phyloP scores from a whole-genome alignment of 2,797 vertebrate genomes.

The Amphiprion clarkii region DNA sequence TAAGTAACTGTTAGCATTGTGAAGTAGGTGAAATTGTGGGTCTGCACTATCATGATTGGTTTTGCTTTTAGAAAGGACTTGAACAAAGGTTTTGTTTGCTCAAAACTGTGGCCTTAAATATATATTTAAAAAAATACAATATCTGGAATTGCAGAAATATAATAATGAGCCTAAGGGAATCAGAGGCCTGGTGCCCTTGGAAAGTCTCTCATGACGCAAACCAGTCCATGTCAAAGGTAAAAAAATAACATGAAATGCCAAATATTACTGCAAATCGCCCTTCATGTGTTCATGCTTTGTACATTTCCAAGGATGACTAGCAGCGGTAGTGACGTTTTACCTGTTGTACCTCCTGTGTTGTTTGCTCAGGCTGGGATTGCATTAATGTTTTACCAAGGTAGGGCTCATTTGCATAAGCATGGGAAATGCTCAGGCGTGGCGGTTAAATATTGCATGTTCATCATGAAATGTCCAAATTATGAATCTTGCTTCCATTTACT shows the following conservation, averaged over 20 bases:
- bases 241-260: conserved; percentile 63
- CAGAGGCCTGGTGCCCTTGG: conserved; percentile 44
- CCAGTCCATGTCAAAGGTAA: conserved; percentile 34
- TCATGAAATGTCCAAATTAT: conserved; percentile 13
- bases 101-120: conserved; percentile 83
- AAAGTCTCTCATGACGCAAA: conserved; percentile 41
- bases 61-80: conserved; percentile 47
- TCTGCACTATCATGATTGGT: conserved; percentile 33
- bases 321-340: conserved; percentile 23
- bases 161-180: conserved; percentile 33
- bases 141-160: conserved; percentile 50
- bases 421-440: not conserved
- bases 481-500: not conserved
- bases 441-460: conserved; percentile 30
- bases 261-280: conserved; percentile 58
- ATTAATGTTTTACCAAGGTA: conserved; percentile 17
- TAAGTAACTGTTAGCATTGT: no score
- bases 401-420: conserved; percentile 25
- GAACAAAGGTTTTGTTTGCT: conserved; percentile 53
- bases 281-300: conserved; percentile 34
- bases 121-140: conserved; percentile 26
- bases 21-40: not conserved
- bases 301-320: conserved; percentile 30
- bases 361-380: conserved; percentile 9
- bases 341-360: not conserved